Evolutionary conservation across 1,140 invertebrate species (phyloP).

Genomic region (Drosophila dunni): DNA sequence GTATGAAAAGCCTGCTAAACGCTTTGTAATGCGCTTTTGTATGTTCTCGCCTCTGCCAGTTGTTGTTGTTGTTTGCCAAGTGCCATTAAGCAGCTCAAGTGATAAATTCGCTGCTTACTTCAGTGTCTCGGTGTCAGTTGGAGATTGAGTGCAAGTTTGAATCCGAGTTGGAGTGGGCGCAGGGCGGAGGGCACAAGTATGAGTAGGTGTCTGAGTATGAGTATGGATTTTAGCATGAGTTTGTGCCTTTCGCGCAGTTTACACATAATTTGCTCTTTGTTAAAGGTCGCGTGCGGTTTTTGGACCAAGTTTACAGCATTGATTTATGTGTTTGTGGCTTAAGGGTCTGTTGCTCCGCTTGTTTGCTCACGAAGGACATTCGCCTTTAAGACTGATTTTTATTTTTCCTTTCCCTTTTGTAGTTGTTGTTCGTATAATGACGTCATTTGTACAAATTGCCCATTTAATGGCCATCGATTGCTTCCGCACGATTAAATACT

Average conservation of each 20-base stretch:
- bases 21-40: constrained; percentile 79
- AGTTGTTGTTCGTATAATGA: constrained; percentile 60
- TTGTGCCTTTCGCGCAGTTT: background rate
- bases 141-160: constrained; percentile 5
- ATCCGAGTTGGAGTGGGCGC: too few species aligned
- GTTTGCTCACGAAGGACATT: constrained; percentile 8
- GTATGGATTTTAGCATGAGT: too few species aligned
- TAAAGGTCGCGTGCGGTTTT: constrained; percentile 70
- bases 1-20: constrained; percentile 65
- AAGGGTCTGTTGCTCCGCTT: constrained; percentile 31
- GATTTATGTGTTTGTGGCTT: constrained; percentile 65
- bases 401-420: background rate
- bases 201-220: too few species aligned
- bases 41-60: constrained; percentile 7
- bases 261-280: constrained; percentile 27
- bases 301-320: constrained; percentile 66
- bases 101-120: constrained; percentile 74
- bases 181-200: too few species aligned
- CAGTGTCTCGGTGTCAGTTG: background rate
- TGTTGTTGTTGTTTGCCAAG: constrained; percentile 50
- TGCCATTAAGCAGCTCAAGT: constrained; percentile 80
- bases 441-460: constrained; percentile 77
- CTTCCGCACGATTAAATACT: constrained; percentile 77
- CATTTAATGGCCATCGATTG: constrained; percentile 73
- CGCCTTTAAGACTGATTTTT: background rate